These are phyloP conservation scores for Tribolium castaneum DNA, from an alignment of 1,140 invertebrate genomes.

Conservation along the genomic window DNA sequence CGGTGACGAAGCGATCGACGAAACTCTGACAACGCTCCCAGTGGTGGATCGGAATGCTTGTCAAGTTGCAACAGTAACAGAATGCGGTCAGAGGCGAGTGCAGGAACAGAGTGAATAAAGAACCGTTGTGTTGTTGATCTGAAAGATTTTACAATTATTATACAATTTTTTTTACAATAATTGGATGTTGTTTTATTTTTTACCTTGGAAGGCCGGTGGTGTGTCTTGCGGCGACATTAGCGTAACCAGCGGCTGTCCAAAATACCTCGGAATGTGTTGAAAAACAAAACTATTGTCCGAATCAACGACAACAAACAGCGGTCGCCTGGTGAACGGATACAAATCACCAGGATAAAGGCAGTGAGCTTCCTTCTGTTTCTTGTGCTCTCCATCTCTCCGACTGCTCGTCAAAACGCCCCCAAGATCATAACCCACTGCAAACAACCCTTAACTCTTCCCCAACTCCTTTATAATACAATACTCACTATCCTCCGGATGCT, in stretches of 20 bases:
- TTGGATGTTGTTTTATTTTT: too few species aligned
- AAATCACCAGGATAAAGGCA: conserved; percentile 94
- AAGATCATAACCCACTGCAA: conserved; percentile 88
- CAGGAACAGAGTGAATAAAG: conserved; percentile 94
- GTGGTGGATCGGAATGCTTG: conserved; percentile 83
- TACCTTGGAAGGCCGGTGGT: conserved; percentile 85
- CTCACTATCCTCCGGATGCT: conserved; percentile 92
- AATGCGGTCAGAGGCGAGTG: conserved; percentile 94
- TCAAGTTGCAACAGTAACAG: conserved; percentile 91
- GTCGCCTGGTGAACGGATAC: conserved; percentile 91
- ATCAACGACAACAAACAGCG: conserved; percentile 93
- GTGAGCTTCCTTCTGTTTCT: conserved; percentile 80
- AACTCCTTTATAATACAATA: conserved; percentile 49
- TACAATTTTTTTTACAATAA: too few species aligned
- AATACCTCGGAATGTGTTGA: conserved; percentile 91
- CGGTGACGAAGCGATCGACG: conserved; percentile 90
- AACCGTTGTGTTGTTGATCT: conserved; percentile 93
- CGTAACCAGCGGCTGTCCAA: conserved; percentile 94
- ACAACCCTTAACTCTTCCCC: background rate
- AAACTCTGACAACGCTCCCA: conserved; percentile 92
- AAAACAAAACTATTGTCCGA: conserved; percentile 96
- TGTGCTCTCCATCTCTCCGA: conserved; percentile 79
- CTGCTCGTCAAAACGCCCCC: conserved; percentile 91
- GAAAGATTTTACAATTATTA: too few species aligned
- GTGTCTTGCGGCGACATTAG: conserved; percentile 94